Base-by-base conservation (phyloP, 2,888 invertebrate species). In the Fragum sueziense region DNA sequence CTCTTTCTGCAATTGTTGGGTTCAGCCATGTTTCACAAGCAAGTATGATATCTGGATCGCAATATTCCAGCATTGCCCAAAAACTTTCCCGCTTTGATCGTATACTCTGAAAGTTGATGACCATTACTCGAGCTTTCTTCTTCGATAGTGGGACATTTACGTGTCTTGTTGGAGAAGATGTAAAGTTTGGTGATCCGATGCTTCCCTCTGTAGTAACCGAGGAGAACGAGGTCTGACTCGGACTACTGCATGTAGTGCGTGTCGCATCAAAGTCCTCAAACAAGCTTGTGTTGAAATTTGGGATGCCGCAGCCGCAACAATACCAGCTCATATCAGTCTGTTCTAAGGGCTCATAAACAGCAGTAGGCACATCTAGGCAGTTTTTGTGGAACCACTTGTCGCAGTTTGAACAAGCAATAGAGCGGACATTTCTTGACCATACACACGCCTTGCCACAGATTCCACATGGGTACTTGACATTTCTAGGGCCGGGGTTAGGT, bases 401-500 rank as follows among this genome's bases (percentile, higher is more conserved):
- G 47, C 69, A 74, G 31, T 74, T 25, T n/a, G 51, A 51, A 25
- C 74, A 74, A 27, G 68, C 74, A 29, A 74, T 41, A 7, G 69
- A 68, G 29, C 41, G n/a, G 31, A 62, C 20, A n/a, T 31, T 62
- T 37, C 14, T 37, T 37, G 47, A 47, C 74, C 67, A 67, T 54
- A 22, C 67, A n/a, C 41, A 41, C 3, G 74, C 74, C 27, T 67
- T 74, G 4, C 65, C 54, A 57, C 74, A 74, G 20, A 67, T 65
- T 11, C 34, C 31, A 33, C 74, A 74, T 29, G 74, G 74, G 41
- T 54, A 74, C 65, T 74, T 74, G 22, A 67, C 67, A 20, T 31
- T n/a, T 14, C 74, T 37, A 14, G 74, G 74, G 11, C 74, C 74
- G 20, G 74, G 74, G 34, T 74, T 74, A 11, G 52, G 74, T n/a